Evolutionary conservation across 92 coral and sea anemone genomes (phyloP), one percentile per base, ranked within the genome.

Genomic region (Actinernus sp.): DNA sequence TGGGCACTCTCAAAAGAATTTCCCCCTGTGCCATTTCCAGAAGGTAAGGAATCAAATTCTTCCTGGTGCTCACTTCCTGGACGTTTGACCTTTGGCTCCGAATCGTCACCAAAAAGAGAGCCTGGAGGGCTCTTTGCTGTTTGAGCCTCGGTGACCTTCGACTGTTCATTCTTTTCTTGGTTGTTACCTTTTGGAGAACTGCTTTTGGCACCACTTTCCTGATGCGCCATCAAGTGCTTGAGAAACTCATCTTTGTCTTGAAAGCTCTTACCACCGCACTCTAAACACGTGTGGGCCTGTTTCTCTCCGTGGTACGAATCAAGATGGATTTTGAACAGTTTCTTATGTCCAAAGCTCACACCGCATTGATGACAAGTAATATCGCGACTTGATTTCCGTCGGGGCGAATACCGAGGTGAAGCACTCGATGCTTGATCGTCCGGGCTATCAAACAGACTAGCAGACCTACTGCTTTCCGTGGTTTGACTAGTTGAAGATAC

Each of bases 191-290:
- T 26, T 19, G 29, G 44, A 6, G 9, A 43, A 18, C 49, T 40
- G 23, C 19, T 26, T 22, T 38, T 22, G 40, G 69, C 78, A 13
- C 29, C 78, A 1, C 70, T 79, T 6, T 74, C 84, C 53, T 83
- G 89, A 55, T 90, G 97, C 3, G 97, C 74, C 93, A 90, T 86
- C 60, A 90, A 48, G 62, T 90, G 97, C 48, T 87, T 78, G 12
- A 90, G 80, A 53, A 90, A 90, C 47, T 81, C 74, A 25, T 78
- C 81, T 32, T 92, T 87, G 59, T 83, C 79, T 12, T 57, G 41
- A 38, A 90, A 90, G n/a, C 75, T 76, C 54, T 76, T 63, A 55
- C 71, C 62, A 62, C 89, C 80, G 36, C 97, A 90, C 27, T 78
- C 89, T 23, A 87, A 78, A 57, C 97, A 90, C 65, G 78, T 73